Conservation (phyloP, 2,113 vertebrate species). For the Copsychus sechellarum region DNA sequence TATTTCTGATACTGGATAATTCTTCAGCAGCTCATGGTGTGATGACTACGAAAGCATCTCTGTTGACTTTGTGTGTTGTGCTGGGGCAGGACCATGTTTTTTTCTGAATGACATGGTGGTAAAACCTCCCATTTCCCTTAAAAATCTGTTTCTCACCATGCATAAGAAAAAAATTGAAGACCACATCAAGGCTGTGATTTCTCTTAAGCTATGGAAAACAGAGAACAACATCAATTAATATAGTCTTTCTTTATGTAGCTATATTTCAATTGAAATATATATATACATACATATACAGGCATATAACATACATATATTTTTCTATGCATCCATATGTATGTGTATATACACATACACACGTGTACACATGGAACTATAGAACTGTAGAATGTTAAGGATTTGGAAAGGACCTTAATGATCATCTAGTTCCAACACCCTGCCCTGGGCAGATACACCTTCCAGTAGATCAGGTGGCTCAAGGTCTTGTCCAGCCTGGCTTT, state of each 20-base stretch:
- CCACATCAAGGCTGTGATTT: neutral
- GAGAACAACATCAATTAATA: neutral
- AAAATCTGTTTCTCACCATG: neutral
- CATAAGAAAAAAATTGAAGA: neutral
- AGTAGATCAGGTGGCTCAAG: neutral
- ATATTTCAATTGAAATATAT: neutral
- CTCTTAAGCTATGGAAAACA: neutral
- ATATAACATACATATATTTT: neutral
- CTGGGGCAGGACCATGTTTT: neutral
- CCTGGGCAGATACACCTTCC: neutral
- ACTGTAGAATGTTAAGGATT: neutral
- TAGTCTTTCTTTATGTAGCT: neutral
- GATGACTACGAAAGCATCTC: neutral
- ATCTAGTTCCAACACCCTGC: neutral
- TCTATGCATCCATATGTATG: too few relatives aligned
- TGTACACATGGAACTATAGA: neutral
- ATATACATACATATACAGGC: accelerated
- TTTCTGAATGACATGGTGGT: neutral
- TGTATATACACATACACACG: accelerated
- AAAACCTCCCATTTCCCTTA: neutral
- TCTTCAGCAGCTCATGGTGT: neutral
- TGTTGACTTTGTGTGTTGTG: neutral
- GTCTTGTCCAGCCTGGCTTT: neutral
- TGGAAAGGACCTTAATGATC: neutral
- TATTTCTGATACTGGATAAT: neutral